Evolutionary conservation across 1,140 invertebrate species (phyloP), one percentile per base, ranked within the genome.

Genomic region (Papilio helenus): DNA sequence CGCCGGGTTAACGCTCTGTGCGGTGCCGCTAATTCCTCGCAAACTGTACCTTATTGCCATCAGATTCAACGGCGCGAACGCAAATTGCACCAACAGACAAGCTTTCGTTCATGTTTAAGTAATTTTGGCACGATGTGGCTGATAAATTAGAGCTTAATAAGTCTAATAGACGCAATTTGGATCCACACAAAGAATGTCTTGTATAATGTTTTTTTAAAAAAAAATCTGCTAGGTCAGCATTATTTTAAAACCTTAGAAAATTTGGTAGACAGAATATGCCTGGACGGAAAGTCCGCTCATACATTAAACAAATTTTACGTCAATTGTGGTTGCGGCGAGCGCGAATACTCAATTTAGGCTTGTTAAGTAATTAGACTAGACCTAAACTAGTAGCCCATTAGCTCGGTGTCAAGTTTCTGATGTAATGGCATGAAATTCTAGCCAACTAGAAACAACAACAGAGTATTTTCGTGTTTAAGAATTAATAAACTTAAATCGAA

Each of bases 1-100:
- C 73, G 20, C 12, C 72, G 73, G 73, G 73, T 76, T 51, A 76
- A 76, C 49, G 73, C 49, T 73, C 72, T 73, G 34, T 26, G 49
- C 73, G 12, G 73, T 20, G 26, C n/a, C 44, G 42, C 72, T 73
- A 73, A 73, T 73, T 46, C 42, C 39, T 44, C 42, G 44, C 72
- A 73, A 46, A 73, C 72, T 73, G 61, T 26, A 65, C 61, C 61
- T 65, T 65, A 65, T 65, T 26, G 61, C 12, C 14, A 4, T 65
- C 23, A 26, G 26, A 65, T 65, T 65, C 23, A 61, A 26, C 55
- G 12, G 61, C 12, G 26, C 10, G 12, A 61, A 61, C 8, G 10
- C 23, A 26, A 65, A 65, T 65, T 65, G 26, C 16, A 29, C 2
- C 26, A 65, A 65, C 23, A 65, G 61, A 65, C 61, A 65, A 29